Percentiles rank a stretch among this genome's conserved stretches.
These are phyloP conservation scores for Phrynocephalus versicolor DNA, from an alignment of 2,113 vertebrate species.

Conservation along the genomic window DNA sequence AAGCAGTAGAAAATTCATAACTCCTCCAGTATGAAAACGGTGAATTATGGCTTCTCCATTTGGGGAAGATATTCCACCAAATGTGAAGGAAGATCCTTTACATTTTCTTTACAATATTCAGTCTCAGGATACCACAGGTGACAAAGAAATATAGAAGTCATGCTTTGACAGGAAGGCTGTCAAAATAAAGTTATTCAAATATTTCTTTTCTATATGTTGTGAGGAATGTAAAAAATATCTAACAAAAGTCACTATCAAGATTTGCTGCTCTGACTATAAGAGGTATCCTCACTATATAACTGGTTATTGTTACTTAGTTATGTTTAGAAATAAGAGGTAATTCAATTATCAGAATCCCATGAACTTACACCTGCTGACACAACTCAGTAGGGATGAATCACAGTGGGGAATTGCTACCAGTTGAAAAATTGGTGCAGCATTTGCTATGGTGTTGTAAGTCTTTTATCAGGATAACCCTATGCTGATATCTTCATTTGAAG, in stretches of 20 bases:
- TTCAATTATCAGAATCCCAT: too few species aligned
- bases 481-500: too few species aligned
- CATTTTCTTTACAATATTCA: not conserved
- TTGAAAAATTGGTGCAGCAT: too few species aligned
- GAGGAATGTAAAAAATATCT: not conserved
- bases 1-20: not conserved
- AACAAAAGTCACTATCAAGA: not conserved
- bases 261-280: not conserved
- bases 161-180: slow-evolving; percentile 6
- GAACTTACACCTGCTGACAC: too few species aligned
- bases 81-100: too few species aligned
- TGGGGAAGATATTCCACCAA: not conserved
- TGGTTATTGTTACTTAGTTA: not conserved
- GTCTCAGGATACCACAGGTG: slow-evolving; percentile 3
- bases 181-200: slow-evolving; percentile 6
- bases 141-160: slow-evolving; percentile 8
- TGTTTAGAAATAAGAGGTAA: not conserved
- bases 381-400: too few species aligned
- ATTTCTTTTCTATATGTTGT: not conserved
- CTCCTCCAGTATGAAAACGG: slow-evolving; percentile 13
- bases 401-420: too few species aligned
- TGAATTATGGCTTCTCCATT: slow-evolving; percentile 34
- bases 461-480: too few species aligned
- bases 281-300: not conserved
- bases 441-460: too few species aligned